phyloP scores from a whole-genome alignment of 2,113 vertebrate genomes.

The Uria lomvia region DNA sequence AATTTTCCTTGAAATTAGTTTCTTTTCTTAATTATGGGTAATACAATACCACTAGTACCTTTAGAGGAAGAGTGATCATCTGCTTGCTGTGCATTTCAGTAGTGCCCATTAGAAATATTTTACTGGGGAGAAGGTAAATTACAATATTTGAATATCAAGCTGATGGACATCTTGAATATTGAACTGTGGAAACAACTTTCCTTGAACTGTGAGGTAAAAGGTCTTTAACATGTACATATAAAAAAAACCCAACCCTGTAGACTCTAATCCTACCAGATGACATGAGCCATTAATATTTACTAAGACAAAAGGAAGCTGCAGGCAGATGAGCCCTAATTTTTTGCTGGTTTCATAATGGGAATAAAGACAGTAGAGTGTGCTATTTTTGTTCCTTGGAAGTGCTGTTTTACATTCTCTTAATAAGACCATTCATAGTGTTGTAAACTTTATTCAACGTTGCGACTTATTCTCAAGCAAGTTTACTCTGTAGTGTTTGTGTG shows the following conservation, averaged over 20 bases:
- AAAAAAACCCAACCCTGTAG: not conserved
- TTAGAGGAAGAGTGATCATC: not conserved
- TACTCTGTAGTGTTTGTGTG: not conserved
- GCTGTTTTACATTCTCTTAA: not conserved
- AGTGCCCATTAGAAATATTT: not conserved
- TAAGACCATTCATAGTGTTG: not conserved
- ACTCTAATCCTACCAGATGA: not conserved
- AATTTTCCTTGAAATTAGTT: not conserved
- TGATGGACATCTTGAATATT: not conserved
- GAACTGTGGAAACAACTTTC: not conserved
- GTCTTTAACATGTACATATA: not conserved
- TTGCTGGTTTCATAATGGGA: not conserved
- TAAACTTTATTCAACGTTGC: not conserved
- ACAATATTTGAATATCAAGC: not conserved
- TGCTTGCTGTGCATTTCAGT: not conserved
- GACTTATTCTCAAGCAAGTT: not conserved
- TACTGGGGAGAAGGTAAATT: not conserved
- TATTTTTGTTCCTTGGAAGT: not conserved
- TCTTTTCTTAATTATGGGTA: not conserved
- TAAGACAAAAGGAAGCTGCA: not conserved
- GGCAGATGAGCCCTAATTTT: not conserved
- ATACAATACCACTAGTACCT: not conserved
- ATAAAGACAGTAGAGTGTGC: not conserved
- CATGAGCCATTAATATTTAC: not conserved
- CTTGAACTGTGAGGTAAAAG: not conserved